Percentiles rank a stretch among this genome's conserved stretches.
Evolutionary conservation across 64 coral and sea anemone species (phyloP).

Genomic region (Hydrozoanthus tunicans): DNA sequence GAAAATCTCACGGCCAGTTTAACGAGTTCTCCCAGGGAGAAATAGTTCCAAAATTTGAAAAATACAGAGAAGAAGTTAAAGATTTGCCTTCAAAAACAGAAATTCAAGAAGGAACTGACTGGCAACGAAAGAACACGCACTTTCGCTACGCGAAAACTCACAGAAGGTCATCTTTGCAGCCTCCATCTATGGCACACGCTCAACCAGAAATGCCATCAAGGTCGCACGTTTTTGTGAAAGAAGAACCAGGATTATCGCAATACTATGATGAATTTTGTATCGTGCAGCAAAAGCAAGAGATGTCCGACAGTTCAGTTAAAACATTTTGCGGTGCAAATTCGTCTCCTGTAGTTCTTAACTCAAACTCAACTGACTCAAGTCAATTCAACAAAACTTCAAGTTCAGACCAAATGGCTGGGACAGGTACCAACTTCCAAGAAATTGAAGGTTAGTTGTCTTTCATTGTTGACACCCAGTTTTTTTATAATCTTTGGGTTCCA

Average conservation of each 20-base stretch:
- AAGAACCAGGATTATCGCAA: not conserved
- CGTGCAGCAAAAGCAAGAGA: not conserved
- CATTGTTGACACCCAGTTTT: not conserved
- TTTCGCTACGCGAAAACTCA: not conserved
- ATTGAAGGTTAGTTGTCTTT: conserved; percentile 3
- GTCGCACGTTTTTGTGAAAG: not conserved
- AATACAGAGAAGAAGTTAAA: not conserved
- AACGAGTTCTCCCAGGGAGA: not conserved
- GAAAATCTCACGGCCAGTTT: not conserved
- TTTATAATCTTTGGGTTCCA: no score
- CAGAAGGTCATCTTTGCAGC: not conserved
- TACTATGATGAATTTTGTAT: not conserved
- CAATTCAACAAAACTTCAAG: no score
- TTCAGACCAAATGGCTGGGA: no score
- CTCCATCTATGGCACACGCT: not conserved
- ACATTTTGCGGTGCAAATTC: no score
- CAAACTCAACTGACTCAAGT: no score
- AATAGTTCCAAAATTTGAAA: not conserved
- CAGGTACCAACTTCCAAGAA: not conserved
- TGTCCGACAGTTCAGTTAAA: no score
- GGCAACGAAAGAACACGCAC: not conserved
- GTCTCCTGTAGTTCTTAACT: no score
- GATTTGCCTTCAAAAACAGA: not conserved
- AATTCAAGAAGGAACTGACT: not conserved
- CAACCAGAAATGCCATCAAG: not conserved